Evolutionary conservation across 2,888 invertebrate species (phyloP).

Genomic region (Sphaerophoria taeniata): DNA sequence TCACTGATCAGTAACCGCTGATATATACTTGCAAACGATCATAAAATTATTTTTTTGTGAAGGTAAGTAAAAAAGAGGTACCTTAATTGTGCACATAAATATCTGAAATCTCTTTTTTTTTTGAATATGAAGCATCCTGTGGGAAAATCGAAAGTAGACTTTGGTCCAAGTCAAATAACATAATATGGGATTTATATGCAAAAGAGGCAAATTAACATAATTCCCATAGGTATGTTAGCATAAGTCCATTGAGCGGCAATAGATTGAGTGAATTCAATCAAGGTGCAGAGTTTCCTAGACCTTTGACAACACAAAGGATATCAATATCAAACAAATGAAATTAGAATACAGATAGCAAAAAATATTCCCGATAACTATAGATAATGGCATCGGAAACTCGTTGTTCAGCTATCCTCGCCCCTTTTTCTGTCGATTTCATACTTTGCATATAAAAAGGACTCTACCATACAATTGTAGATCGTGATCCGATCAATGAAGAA

Average conservation of each 20-base stretch:
- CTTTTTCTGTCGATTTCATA: slow-evolving; percentile 33
- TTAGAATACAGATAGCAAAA: slow-evolving; percentile 26
- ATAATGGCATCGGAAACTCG: slow-evolving; percentile 68
- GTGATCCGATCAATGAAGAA: slow-evolving; percentile 71
- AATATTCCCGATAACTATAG: slow-evolving; percentile 66
- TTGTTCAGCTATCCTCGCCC: slow-evolving; percentile 72
- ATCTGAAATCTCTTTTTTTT: slow-evolving; percentile 51
- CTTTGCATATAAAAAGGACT: slow-evolving; percentile 66
- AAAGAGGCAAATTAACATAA: slow-evolving; percentile 64
- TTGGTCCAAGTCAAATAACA: slow-evolving; percentile 10
- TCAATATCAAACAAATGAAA: slow-evolving; percentile 57
- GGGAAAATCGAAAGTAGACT: slow-evolving; percentile 67
- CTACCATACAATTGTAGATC: slow-evolving; percentile 58
- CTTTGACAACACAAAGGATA: slow-evolving; percentile 54
- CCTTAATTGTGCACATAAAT: background rate
- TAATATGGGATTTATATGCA: slow-evolving; percentile 55
- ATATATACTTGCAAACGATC: background rate
- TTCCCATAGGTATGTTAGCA: slow-evolving; percentile 53
- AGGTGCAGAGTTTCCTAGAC: slow-evolving; percentile 62
- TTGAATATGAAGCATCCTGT: slow-evolving; percentile 44
- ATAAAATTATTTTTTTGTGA: slow-evolving; percentile 20
- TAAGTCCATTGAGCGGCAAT: slow-evolving; percentile 43
- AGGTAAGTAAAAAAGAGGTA: background rate
- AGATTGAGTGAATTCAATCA: slow-evolving; percentile 66
- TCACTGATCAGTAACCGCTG: background rate